Conservation (phyloP, 2,797 vertebrate genomes). For the Mastacembelus armatus region DNA sequence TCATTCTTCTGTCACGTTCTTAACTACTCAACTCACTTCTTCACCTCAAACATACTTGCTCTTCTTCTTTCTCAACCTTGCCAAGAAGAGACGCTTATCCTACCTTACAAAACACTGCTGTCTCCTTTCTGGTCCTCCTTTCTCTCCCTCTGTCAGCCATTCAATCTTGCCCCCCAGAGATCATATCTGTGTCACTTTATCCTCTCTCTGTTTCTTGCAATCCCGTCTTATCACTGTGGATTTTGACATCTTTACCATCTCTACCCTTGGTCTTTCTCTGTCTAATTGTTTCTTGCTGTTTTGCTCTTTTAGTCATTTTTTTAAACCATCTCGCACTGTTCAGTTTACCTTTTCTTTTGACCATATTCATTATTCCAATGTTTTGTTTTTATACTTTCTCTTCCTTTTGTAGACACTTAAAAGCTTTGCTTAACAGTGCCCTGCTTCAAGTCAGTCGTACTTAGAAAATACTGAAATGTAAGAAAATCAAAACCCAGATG, state of each 20-base stretch:
- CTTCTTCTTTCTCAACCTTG: slow-evolving; percentile 15
- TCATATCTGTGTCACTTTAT: slow-evolving; percentile 62
- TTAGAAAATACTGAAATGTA: slow-evolving; percentile 9
- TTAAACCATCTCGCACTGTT: not conserved
- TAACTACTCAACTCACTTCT: slow-evolving; percentile 11
- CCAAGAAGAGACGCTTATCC: slow-evolving; percentile 10
- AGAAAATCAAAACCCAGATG: too few relatives aligned
- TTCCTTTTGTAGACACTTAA: too few relatives aligned
- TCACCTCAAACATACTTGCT: slow-evolving; percentile 22
- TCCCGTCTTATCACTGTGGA: slow-evolving; percentile 42
- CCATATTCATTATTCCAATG: not conserved
- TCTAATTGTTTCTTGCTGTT: slow-evolving; percentile 15
- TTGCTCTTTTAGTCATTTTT: slow-evolving; percentile 5
- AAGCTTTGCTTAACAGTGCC: not conserved
- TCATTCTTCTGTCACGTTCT: slow-evolving; percentile 26
- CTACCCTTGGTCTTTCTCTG: slow-evolving; percentile 25
- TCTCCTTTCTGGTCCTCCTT: slow-evolving; percentile 31
- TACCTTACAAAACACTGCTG: slow-evolving; percentile 15
- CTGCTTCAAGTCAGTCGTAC: not conserved
- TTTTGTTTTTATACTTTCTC: not conserved
- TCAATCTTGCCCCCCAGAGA: slow-evolving; percentile 37
- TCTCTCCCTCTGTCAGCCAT: slow-evolving; percentile 27
- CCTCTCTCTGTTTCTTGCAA: slow-evolving; percentile 21
- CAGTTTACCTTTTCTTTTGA: slow-evolving; percentile 6
- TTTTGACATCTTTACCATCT: slow-evolving; percentile 49